These are phyloP conservation scores for Hymenochirus boettgeri DNA, from an alignment of 2,113 vertebrate genomes.

Conservation along the genomic window DNA sequence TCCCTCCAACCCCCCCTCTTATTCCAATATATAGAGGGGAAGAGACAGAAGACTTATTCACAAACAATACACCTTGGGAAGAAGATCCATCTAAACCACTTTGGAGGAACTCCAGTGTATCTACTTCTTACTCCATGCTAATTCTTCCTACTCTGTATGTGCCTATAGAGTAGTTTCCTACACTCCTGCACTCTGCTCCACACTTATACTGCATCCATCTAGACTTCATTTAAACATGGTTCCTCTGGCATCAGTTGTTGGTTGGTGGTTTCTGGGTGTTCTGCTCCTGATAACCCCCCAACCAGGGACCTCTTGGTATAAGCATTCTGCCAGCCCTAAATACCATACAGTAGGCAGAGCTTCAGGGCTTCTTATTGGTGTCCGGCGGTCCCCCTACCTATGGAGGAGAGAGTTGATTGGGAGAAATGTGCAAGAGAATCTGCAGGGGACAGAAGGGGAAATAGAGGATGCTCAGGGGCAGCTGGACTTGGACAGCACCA, in stretches of 20 bases:
- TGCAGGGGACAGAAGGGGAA: not conserved
- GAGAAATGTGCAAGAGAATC: not conserved
- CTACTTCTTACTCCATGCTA: not conserved
- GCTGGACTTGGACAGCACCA: not conserved
- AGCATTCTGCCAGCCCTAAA: constrained; percentile 57
- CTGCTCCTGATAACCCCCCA: constrained; percentile 37
- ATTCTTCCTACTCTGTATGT: not conserved
- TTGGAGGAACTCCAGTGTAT: not conserved
- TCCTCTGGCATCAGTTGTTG: not conserved
- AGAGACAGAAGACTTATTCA: not conserved
- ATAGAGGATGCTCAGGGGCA: not conserved
- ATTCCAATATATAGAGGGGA: constrained; percentile 16
- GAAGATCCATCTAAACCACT: not conserved
- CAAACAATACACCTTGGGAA: not conserved
- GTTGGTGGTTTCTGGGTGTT: constrained; percentile 43
- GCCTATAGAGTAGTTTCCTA: too few relatives aligned
- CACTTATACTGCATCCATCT: not conserved
- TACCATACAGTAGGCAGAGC: constrained; percentile 61
- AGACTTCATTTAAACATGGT: not conserved
- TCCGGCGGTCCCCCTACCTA: constrained; percentile 55
- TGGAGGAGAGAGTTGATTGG: constrained; percentile 45
- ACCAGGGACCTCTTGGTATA: constrained; percentile 55
- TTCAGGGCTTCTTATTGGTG: constrained; percentile 57
- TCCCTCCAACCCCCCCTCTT: not conserved
- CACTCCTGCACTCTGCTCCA: not conserved